These are phyloP conservation scores for Cirrhinus mrigala DNA, from an alignment of 2,797 vertebrate species.

Conservation along the genomic window DNA sequence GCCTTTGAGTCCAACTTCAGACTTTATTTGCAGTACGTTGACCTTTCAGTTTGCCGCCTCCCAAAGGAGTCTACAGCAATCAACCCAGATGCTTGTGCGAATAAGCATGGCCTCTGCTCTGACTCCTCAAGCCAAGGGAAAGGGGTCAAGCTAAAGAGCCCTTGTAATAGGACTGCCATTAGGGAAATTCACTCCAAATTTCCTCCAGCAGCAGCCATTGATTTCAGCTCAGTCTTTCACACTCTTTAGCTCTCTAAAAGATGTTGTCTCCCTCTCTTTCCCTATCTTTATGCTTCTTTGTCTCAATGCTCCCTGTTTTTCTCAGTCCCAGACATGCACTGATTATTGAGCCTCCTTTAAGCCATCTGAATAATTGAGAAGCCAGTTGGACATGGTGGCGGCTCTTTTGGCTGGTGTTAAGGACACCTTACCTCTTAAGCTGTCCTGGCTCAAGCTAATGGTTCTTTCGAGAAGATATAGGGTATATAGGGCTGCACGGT, in stretches of 20 bases:
- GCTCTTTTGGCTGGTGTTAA: slow-evolving; percentile 52
- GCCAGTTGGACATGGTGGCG: slow-evolving; percentile 73
- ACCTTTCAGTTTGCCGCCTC: slow-evolving; percentile 66
- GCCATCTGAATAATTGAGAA: slow-evolving; percentile 83
- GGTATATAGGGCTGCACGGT: neutral
- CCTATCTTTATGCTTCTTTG: slow-evolving; percentile 25
- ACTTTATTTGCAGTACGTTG: slow-evolving; percentile 47
- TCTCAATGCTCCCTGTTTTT: slow-evolving; percentile 30
- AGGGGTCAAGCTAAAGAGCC: slow-evolving; percentile 81
- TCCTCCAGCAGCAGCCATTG: slow-evolving; percentile 76
- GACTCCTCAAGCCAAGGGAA: slow-evolving; percentile 71
- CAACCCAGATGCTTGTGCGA: slow-evolving; percentile 69
- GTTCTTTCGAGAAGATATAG: neutral
- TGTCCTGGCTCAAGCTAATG: neutral
- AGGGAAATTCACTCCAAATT: slow-evolving; percentile 81
- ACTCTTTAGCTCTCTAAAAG: slow-evolving; percentile 60
- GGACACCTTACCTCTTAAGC: slow-evolving; percentile 12
- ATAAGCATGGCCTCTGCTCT: slow-evolving; percentile 68
- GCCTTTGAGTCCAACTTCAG: slow-evolving; percentile 46
- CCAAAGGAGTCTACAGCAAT: slow-evolving; percentile 71
- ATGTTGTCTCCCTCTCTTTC: slow-evolving; percentile 30
- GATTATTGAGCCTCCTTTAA: slow-evolving; percentile 75
- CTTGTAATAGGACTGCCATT: slow-evolving; percentile 84
- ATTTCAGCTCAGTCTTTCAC: slow-evolving; percentile 82
- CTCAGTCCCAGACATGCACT: slow-evolving; percentile 70